phyloP scores from a whole-genome alignment of 2,113 vertebrate species.

The Hemiprocne comata region DNA sequence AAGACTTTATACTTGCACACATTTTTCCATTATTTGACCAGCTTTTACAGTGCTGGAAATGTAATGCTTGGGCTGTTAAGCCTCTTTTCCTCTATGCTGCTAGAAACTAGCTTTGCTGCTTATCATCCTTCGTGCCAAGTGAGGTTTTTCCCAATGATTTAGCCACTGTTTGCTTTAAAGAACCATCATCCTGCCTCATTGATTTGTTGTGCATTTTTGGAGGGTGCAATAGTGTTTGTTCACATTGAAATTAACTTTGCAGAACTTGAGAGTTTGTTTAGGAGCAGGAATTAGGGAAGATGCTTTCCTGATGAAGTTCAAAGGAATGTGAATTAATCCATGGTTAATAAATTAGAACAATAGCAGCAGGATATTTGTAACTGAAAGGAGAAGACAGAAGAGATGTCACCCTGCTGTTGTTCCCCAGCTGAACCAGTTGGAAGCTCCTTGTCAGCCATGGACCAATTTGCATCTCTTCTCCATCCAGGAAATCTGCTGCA shows the following conservation, averaged over 20 bases:
- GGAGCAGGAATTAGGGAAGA: neutral
- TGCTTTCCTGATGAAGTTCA: neutral
- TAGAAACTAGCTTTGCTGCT: neutral
- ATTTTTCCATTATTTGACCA: constrained; percentile 38
- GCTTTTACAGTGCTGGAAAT: neutral
- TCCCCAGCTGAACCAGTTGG: neutral
- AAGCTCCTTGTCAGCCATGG: neutral
- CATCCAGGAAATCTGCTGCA: neutral
- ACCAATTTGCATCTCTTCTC: neutral
- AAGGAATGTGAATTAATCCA: neutral
- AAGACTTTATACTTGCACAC: neutral
- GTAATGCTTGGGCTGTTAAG: constrained; percentile 9
- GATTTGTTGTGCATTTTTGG: neutral
- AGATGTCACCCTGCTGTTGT: neutral
- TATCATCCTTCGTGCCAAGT: neutral
- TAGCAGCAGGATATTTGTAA: neutral
- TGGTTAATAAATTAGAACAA: neutral
- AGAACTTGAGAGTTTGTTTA: neutral
- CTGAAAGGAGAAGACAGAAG: neutral
- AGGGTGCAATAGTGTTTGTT: neutral
- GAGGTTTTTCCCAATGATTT: neutral
- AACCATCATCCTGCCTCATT: neutral
- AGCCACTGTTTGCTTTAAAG: neutral
- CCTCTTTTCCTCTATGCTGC: neutral
- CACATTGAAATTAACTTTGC: neutral